Percentiles rank a stretch among this genome's conserved stretches.
These are phyloP conservation scores for Hypolimnas misippus DNA, from an alignment of 2,888 invertebrate genomes.

Conservation along the genomic window DNA sequence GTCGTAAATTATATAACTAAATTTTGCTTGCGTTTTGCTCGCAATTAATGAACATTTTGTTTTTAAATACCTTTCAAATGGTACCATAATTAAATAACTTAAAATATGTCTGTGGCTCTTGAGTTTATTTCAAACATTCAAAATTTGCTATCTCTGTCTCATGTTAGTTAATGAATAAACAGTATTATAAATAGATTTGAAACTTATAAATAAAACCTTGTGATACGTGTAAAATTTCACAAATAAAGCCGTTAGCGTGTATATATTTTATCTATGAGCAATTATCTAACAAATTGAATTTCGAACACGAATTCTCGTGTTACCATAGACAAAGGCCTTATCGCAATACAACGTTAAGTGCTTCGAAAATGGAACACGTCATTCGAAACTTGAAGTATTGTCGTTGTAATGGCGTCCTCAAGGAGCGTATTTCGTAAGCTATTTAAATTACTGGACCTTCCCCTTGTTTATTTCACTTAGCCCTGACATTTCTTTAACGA, in stretches of 20 bases:
- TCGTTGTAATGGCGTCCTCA: conserved; percentile 39
- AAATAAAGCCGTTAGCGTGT: not conserved
- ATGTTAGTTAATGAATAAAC: no score
- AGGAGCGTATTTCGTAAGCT: conserved; percentile 32
- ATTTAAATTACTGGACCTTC: conserved; percentile 36
- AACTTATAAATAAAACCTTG: not conserved
- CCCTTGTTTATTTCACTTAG: conserved; percentile 28
- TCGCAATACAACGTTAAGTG: conserved; percentile 45
- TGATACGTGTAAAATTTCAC: not conserved
- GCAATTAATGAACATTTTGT: no score
- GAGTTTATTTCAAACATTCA: no score
- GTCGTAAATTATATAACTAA: no score
- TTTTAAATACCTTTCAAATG: no score
- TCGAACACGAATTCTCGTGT: conserved; percentile 33
- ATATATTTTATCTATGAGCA: conserved; percentile 18
- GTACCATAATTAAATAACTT: no score
- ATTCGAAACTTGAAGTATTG: conserved; percentile 45
- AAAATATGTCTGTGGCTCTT: no score
- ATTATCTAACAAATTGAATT: conserved; percentile 41
- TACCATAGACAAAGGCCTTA: conserved; percentile 43
- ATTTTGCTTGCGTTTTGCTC: no score
- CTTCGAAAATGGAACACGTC: conserved; percentile 47
- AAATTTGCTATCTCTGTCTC: no score
- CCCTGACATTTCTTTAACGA: conserved; percentile 13
- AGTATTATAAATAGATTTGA: no score